Conservation (phyloP, 1,140 invertebrate genomes). For the Dufourea novaeangliae region DNA sequence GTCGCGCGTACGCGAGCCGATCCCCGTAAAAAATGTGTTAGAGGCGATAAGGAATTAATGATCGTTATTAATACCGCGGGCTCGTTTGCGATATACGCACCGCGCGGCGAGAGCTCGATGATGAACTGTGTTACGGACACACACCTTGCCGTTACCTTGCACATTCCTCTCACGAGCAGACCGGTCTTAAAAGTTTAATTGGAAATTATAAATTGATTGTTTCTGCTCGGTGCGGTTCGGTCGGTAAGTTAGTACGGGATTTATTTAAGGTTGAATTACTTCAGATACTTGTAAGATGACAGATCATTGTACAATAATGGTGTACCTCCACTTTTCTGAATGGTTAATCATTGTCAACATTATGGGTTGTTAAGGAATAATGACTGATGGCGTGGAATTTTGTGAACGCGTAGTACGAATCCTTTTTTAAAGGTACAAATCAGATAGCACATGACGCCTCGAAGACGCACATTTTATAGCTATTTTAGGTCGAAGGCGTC, state of each 20-base stretch:
- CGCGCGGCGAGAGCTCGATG: slow-evolving; percentile 45
- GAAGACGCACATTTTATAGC: no score
- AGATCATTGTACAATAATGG: no score
- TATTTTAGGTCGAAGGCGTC: no score
- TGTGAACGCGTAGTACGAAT: no score
- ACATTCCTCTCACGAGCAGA: slow-evolving; percentile 62
- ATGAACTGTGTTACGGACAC: slow-evolving; percentile 68
- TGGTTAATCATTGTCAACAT: no score
- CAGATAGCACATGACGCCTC: no score
- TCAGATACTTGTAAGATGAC: no score
- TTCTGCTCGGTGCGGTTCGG: neutral
- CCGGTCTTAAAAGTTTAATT: slow-evolving; percentile 44
- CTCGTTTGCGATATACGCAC: slow-evolving; percentile 68
- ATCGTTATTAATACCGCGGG: slow-evolving; percentile 75
- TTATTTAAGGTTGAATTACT: neutral
- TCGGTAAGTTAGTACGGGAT: neutral
- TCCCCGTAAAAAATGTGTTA: slow-evolving; percentile 28
- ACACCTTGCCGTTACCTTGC: slow-evolving; percentile 64
- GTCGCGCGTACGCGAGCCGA: neutral
- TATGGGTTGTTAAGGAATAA: no score
- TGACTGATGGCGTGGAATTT: no score
- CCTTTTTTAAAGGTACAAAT: no score
- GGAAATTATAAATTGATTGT: slow-evolving; percentile 13
- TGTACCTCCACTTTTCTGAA: no score
- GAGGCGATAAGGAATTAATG: slow-evolving; percentile 72